Conservation (phyloP, 1,140 invertebrate genomes). For the Copidosoma floridanum region DNA sequence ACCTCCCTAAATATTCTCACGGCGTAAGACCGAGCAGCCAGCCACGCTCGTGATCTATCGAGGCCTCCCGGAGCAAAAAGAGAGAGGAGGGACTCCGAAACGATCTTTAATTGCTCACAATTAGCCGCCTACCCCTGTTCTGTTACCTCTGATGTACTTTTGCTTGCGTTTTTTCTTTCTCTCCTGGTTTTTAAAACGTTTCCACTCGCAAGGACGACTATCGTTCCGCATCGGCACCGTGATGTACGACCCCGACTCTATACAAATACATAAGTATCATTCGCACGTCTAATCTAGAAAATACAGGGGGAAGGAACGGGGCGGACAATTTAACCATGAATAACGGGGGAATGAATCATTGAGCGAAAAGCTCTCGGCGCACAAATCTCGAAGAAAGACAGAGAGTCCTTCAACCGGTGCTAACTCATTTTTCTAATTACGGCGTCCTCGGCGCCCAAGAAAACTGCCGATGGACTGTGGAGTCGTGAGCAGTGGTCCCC, state of each 20-base stretch:
- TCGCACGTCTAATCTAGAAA: too few relatives aligned
- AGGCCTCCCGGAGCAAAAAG: too few relatives aligned
- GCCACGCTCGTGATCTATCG: constrained; percentile 47
- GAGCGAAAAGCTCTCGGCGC: not conserved
- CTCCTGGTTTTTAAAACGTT: too few relatives aligned
- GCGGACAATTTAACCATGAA: too few relatives aligned
- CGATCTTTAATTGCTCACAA: constrained; percentile 41
- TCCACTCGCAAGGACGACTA: too few relatives aligned
- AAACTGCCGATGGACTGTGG: constrained; percentile 47
- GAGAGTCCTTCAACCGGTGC: constrained; percentile 17
- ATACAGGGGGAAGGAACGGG: too few relatives aligned
- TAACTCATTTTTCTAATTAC: constrained; percentile 57
- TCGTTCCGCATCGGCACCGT: too few relatives aligned
- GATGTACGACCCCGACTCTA: too few relatives aligned
- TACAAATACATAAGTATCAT: too few relatives aligned
- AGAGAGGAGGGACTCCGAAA: constrained; percentile 30
- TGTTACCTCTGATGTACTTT: constrained; percentile 1
- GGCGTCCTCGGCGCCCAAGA: constrained; percentile 32
- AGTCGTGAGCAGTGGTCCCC: constrained; percentile 36
- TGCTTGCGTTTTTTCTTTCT: too few relatives aligned
- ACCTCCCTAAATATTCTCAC: constrained; percentile 57
- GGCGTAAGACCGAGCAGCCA: constrained; percentile 39
- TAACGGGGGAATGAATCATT: constrained; percentile 12
- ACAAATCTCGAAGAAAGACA: constrained; percentile 12
- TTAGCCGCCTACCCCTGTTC: constrained; percentile 23